Base-by-base conservation (phyloP, 2,797 vertebrate species). In the Benthosema pterotum region DNA sequence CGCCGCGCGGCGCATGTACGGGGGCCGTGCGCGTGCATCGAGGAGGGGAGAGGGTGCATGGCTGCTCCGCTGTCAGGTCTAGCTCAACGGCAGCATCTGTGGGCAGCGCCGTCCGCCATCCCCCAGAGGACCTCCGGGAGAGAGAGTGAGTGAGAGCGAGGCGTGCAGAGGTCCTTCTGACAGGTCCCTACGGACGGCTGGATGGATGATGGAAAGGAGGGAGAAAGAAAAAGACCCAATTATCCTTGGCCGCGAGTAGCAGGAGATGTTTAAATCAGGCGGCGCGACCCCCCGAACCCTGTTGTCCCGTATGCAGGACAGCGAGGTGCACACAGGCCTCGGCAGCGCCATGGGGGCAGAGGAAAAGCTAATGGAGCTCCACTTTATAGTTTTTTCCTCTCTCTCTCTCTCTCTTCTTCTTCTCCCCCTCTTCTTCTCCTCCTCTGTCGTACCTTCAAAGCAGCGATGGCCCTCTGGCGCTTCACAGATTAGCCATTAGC, bases 181-280 rank as follows among this genome's bases (percentile, higher is more conserved):
- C 83, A 75, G 75, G 57, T 77, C 70, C 65, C 74, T 0, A 50
- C 12, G 42, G 72, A 73, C 5, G 46, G 48, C 16, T 58, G 63
- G 75, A 79, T 75, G 76, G 70, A 83, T 63, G 43, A 62, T 63
- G 6, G 46, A 2, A 19, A 43, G 49, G 53, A 22, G 56, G 65
- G 22, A 51, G 32, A 52, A 19, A 53, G 12, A 42, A 46, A 54
- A 52, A 48, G 11, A 52, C 68, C 67, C 83, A 87, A 86, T 87
- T 87, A 84, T 81, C 75, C 67, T 62, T 71, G 67, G 78, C 81
- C 48, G 70, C 62, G n/a, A 67, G 65, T 11, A 16, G 53, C 52
- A 43, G 79, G 60, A 67, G 75, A 68, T 67, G 78, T 78, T 82
- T 61, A 79, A 83, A 81, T 78, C 74, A 75, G 67, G 57, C 61